A percentile compares a stretch with the other conserved stretches of the same genome.
These are phyloP conservation scores for Haliclona indistincta DNA, from an alignment of 37 sponge, comb jelly and placozoan species.

Conservation along the genomic window DNA sequence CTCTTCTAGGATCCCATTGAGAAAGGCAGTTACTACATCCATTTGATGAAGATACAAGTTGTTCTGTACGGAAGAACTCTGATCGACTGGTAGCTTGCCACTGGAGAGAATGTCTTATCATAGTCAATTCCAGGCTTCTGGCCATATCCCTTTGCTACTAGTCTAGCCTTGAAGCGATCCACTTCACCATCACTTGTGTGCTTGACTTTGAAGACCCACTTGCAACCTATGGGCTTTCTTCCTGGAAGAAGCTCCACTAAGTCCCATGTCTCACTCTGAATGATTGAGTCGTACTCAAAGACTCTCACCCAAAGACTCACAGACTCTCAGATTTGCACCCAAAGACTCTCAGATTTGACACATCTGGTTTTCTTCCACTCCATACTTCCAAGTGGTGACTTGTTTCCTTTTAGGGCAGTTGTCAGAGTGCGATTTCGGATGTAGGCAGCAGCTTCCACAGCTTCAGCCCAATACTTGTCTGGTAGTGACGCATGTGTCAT, in stretches of 20 bases:
- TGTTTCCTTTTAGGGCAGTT: too few species aligned
- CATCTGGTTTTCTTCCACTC: too few species aligned
- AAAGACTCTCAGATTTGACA: too few species aligned
- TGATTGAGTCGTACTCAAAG: too few species aligned
- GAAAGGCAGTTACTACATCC: constrained; percentile 58
- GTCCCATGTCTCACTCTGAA: too few species aligned
- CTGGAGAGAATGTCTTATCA: constrained; percentile 67
- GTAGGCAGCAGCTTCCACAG: too few species aligned
- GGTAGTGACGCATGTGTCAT: too few species aligned
- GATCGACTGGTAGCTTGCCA: constrained; percentile 55
- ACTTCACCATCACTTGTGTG: constrained; percentile 37
- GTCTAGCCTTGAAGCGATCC: constrained; percentile 53
- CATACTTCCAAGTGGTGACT: too few species aligned
- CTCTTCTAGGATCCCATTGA: constrained; percentile 53
- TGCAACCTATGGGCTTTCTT: constrained; percentile 54
- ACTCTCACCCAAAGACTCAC: too few species aligned
- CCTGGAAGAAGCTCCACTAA: constrained; percentile 46
- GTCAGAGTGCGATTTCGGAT: too few species aligned
- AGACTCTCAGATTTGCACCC: too few species aligned
- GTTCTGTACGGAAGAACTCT: constrained; percentile 43
- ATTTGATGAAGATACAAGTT: constrained; percentile 65
- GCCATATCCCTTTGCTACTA: constrained; percentile 56
- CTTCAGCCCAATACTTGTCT: too few species aligned
- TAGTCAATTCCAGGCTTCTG: constrained; percentile 58
- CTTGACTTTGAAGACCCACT: constrained; percentile 63